Conservation (phyloP, 2,888 invertebrate genomes). For the Frankliniella fusca region DNA sequence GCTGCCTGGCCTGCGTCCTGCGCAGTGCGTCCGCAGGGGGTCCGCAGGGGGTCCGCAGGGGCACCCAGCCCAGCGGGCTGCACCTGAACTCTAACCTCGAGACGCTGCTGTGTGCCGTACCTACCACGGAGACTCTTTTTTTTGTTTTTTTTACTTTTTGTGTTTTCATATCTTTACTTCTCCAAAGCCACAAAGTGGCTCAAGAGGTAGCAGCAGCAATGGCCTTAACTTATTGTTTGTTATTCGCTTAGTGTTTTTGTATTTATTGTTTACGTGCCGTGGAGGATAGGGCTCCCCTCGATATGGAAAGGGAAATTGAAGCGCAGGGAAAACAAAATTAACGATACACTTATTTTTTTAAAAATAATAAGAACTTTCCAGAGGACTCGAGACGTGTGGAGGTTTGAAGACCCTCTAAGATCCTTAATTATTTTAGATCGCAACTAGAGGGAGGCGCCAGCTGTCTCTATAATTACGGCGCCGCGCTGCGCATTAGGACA, state of each 20-base stretch:
- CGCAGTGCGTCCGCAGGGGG: too few relatives aligned
- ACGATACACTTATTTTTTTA: neutral
- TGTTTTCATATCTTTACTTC: neutral
- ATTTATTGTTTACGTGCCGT: neutral
- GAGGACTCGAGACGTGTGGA: neutral
- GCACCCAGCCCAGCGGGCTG: neutral
- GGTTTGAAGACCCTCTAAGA: too few relatives aligned
- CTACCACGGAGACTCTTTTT: neutral
- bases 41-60: too few relatives aligned
- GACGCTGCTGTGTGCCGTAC: neutral
- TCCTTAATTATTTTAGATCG: too few relatives aligned
- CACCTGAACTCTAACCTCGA: neutral
- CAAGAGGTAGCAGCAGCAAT: neutral
- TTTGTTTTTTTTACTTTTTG: neutral
- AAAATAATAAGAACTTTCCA: neutral
- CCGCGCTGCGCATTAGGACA: neutral
- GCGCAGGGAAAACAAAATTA: neutral
- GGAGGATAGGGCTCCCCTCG: too few relatives aligned
- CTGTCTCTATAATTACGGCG: neutral
- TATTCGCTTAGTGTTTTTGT: neutral
- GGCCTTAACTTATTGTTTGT: neutral
- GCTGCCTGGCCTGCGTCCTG: too few relatives aligned
- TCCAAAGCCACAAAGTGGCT: slow-evolving; percentile 3
- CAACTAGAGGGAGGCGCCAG: too few relatives aligned
- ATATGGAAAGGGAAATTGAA: too few relatives aligned